Conservation (phyloP, 2,113 vertebrate genomes). For the Podocnemis expansa region DNA sequence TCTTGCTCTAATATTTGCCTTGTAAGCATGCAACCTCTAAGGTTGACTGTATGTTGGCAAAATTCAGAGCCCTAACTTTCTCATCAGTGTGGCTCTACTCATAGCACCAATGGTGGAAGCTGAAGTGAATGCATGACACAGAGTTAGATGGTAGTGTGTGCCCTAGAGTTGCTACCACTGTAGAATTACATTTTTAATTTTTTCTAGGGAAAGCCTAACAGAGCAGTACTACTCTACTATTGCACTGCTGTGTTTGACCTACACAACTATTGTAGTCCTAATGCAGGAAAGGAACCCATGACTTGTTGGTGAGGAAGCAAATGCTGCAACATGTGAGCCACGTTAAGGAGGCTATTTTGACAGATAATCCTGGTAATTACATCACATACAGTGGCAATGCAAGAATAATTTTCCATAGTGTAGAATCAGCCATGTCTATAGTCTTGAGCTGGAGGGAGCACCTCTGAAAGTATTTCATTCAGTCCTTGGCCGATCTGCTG, state of each 20-base stretch:
- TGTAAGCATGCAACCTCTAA: neutral
- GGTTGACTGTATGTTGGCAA: neutral
- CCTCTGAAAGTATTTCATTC: neutral
- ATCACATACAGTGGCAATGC: neutral
- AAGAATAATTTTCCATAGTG: neutral
- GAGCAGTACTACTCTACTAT: neutral
- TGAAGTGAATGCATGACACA: neutral
- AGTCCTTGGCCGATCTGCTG: neutral
- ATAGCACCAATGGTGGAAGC: neutral
- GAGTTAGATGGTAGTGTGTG: neutral
- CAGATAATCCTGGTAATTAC: neutral
- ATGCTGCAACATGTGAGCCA: neutral
- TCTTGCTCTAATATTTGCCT: neutral
- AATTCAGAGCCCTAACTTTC: conserved; percentile 14
- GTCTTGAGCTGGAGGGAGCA: conserved; percentile 5
- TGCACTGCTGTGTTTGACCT: neutral
- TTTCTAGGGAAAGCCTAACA: neutral
- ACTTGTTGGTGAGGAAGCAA: neutral
- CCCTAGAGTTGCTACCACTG: neutral
- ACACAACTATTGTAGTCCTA: neutral
- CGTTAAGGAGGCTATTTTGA: neutral
- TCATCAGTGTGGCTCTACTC: neutral
- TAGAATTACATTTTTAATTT: neutral
- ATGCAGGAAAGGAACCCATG: neutral
- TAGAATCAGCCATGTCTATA: neutral